Percentiles rank a stretch among this genome's conserved stretches.
These are phyloP conservation scores for Nematolebias whitei DNA, from an alignment of 2,113 vertebrate species.

Conservation along the genomic window DNA sequence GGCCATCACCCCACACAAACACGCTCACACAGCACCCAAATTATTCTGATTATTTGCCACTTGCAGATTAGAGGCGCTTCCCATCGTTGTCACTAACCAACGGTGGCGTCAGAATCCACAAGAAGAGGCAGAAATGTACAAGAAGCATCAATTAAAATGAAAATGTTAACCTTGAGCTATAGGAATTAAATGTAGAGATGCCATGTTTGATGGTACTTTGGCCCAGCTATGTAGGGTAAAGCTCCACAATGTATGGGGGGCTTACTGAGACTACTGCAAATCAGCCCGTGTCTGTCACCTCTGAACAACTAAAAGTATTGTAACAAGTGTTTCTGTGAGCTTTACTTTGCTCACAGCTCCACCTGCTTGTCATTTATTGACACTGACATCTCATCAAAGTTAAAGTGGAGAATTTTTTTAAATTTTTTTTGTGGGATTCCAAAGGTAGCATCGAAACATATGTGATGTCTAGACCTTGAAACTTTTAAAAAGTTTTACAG, in stretches of 20 bases:
- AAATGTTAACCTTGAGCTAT: slow-evolving; percentile 58
- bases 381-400: slow-evolving; percentile 67
- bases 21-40: slow-evolving; percentile 61
- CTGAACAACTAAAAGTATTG: slow-evolving; percentile 23
- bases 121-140: slow-evolving; percentile 50
- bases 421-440: not conserved
- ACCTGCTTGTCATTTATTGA: slow-evolving; percentile 82
- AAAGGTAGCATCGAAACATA: not conserved
- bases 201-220: slow-evolving; percentile 31
- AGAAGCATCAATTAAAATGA: slow-evolving; percentile 68
- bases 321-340: slow-evolving; percentile 50
- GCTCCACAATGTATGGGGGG: slow-evolving; percentile 20
- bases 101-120: slow-evolving; percentile 41
- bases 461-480: not conserved
- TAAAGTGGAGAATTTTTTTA: not conserved
- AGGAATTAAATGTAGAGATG: slow-evolving; percentile 37
- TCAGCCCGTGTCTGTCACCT: slow-evolving; percentile 18
- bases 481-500: too few relatives aligned
- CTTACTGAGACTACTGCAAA: slow-evolving; percentile 19
- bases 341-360: slow-evolving; percentile 86
- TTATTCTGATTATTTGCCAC: slow-evolving; percentile 80
- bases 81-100: slow-evolving; percentile 61
- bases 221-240: slow-evolving; percentile 29
- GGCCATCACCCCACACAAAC: slow-evolving; percentile 54
- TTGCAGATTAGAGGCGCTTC: slow-evolving; percentile 65